Evolutionary conservation across 2,888 invertebrate genomes (phyloP), one percentile per base, ranked within the genome.

Genomic region (Griposia aprilina): DNA sequence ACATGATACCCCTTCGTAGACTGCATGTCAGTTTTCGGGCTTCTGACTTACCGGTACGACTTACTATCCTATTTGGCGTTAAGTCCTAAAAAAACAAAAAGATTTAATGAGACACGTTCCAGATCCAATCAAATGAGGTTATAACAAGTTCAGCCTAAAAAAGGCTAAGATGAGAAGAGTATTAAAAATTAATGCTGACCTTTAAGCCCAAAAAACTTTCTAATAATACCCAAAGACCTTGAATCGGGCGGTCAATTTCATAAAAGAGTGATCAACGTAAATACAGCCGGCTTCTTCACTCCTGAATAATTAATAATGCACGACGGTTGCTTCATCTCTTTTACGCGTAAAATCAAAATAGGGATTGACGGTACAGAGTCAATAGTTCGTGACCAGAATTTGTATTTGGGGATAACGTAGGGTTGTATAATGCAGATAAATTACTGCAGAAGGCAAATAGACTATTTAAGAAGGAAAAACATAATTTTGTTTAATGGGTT

Each of bases 351-450:
- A 89, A 81, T 84, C 85, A 84, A 89, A 86, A 87, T 74, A 76
- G 45, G 36, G 72, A 81, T 68, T 30, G 62, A 63, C 36, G 50
- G 23, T 36, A 52, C 76, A 57, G 55, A 69, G 80, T 77, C 82
- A 87, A 87, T 87, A 87, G 80, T 62, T 85, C 87, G 89, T 87
- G 87, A 89, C 80, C 41, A 50, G 89, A 87, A 82, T 87, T 26
- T 10, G 70, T 78, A 77, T 77, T 15, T 30, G 6, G 57, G 80
- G 89, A 87, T 89, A 66, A 69, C 15, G 41, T 41, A 30, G 72
- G 5, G 10, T n/a, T 50, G n/a, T 50, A 1, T 70, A 17, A 66
- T n/a, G 55, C 65, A 87, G 69, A 65, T 67, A 57, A 62, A 60
- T 23, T 52, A 83, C 50, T 50, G 23, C 87, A 84, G 84, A 84